Base-by-base conservation (phyloP, 1,140 invertebrate species). In the Lasioglossum albipes region DNA sequence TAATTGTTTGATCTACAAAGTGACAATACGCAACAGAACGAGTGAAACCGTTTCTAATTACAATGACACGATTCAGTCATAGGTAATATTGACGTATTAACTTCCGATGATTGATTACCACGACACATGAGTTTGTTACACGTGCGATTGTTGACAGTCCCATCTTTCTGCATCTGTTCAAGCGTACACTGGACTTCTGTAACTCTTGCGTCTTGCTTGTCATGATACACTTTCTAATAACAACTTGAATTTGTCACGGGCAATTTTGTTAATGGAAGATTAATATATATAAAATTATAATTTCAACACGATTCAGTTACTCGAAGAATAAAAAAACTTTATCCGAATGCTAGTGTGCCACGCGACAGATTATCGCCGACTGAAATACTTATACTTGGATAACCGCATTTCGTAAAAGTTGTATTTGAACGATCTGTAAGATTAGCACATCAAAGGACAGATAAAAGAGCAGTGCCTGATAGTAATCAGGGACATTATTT, bases 391-490 rank as follows among this genome's bases (percentile, higher is more conserved):
- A 2, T 6, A 27, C 42, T n/a, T 2, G 4, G 22, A 61, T 45
- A 76, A 61, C 42, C 57, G 52, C n/a, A 49, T 70, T 27, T 59
- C 13, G 49, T 69, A 22, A n/a, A 57, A 10, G n/a, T 16, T 12
- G 20, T 16, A 49, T 61, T 77, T 61, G 13, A 20, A 0, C 36
- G 10, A 18, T 27, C 9, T 36, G 22, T 62, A 70, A 18, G 22
- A 70, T 22, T 66, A 61, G 31, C 70, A 70, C 31, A 7, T 18
- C 20, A 36, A 67, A 20, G 27, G 54, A 36, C 22, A 61, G 67
- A 77, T 77, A 77, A 62, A 77, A 61, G 13, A 49, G 54, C 12
- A 62, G 54, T 45, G 66, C 13, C 66, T 77, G 75, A 77, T 77
- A 77, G 6, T 70, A 18, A 70, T 77, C 41, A 49, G 10, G 54